Evolutionary conservation across 2,797 vertebrate genomes (phyloP), one percentile per base, ranked within the genome.

Genomic region (Mus minutoides): DNA sequence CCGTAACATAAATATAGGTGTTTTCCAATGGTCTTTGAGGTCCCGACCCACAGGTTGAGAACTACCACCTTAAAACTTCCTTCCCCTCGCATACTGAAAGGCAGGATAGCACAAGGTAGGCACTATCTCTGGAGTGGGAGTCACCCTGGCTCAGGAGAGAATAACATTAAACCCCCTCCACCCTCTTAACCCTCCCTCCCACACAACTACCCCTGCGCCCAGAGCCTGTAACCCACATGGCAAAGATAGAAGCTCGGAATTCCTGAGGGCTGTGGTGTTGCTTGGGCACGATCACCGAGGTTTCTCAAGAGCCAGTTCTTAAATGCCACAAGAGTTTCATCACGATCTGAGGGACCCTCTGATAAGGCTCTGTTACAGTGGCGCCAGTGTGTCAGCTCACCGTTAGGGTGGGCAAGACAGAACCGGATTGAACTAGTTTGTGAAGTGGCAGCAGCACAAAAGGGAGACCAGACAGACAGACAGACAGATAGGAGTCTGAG

Each of bases 301-400:
- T 14, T 85, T 77, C 58, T 89, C 75, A 75, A 82, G 78, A 90
- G 83, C 79, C 13, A 21, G 12, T 78, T 76, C 76, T 84, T n/a
- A 75, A 40, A 26, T 46, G n/a, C 86, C 94, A 58, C 7, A 43
- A 64, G 88, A 80, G 60, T 94, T 84, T 69, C 69, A 1, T 46
- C 6, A 76, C 21, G 29, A 58, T 86, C 77, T 0, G 6, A 96
- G 88, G 94, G 95, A 79, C 87, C 76, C 58, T 78, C 80, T 7
- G 92, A 95, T 84, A 92, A 96, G 64, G n/a, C 19, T 71, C 64
- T 37, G 31, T 52, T 31, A 12, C 22, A 2, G 67, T 22, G 86
- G 79, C 21, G 10, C 92, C 75, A 54, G 88, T 31, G 58, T 87
- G 87, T 96, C 90, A 0, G 84, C 73, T 95, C 40, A 2, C 91